phyloP scores from a whole-genome alignment of 1,140 invertebrate genomes.

The Ruditapes philippinarum region DNA sequence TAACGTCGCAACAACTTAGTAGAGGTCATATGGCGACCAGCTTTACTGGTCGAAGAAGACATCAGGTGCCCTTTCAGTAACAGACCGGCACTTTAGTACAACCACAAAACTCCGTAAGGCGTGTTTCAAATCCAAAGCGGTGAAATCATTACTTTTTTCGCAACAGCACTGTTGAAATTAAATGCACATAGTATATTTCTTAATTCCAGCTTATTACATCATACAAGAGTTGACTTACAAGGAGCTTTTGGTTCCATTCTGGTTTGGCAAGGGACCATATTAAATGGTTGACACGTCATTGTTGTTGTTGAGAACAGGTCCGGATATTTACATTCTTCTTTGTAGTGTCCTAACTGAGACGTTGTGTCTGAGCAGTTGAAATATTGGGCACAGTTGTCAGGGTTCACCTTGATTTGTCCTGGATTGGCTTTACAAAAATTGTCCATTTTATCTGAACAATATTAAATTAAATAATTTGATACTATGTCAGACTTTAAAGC shows the following conservation, averaged over 20 bases:
- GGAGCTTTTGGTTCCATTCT: slow-evolving; percentile 71
- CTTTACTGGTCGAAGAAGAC: no score
- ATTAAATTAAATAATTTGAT: no score
- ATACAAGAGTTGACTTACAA: slow-evolving; percentile 54
- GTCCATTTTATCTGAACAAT: slow-evolving; percentile 61
- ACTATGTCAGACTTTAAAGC: no score
- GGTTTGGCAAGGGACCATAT: slow-evolving; percentile 54
- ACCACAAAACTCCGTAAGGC: no score
- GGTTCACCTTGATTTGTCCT: slow-evolving; percentile 33
- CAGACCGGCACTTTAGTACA: no score
- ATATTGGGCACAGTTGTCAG: slow-evolving; percentile 70
- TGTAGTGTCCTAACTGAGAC: slow-evolving; percentile 57
- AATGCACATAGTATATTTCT: not conserved
- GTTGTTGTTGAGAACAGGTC: slow-evolving; percentile 67
- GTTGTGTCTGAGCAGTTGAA: slow-evolving; percentile 63
- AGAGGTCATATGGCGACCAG: no score
- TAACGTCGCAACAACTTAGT: no score
- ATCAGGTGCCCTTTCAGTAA: no score
- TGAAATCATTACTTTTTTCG: no score
- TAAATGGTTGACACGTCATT: slow-evolving; percentile 63
- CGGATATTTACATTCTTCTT: slow-evolving; percentile 77
- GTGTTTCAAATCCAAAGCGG: no score
- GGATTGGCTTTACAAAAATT: slow-evolving; percentile 69
- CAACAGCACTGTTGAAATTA: no score
- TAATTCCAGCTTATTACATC: not conserved